Base-by-base conservation (phyloP, 1,140 invertebrate species). In the Carposina sasakii region DNA sequence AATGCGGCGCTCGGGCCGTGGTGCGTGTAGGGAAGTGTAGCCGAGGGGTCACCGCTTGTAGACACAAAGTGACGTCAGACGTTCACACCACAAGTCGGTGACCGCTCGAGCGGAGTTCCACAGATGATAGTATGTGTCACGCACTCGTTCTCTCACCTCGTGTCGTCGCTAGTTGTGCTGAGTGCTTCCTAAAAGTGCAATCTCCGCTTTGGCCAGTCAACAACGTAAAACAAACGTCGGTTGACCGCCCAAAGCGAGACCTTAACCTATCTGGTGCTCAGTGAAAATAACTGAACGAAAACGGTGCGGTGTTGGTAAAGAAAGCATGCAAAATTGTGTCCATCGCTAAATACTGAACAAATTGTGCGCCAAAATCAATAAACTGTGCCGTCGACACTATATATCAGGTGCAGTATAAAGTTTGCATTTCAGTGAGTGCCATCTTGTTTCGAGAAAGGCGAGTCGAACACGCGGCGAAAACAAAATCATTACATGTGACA, bases 401-500 rank as follows among this genome's bases (percentile, higher is more conserved):
- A n/a, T n/a, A 86, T 85, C 86, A 86, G 85, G 87, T 88, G 87
- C 87, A 87, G 74, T 85, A 76, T 78, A 85, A 81, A 76, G 47
- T 74, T 73, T 88, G 84, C 86, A 88, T 88, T 87, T 88, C 85
- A 88, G 86, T 88, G 86, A 87, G 84, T 88, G 85, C 81, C 83
- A 88, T 85, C 78, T 75, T n/a, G n/a, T n/a, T 73, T 62, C 43
- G 61, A 54, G 40, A 41, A 60, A 59, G 60, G 61, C 63, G 70
- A 48, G 44, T 55, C 61, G 37, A 54, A 48, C 52, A 72, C 65
- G 54, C 69, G 65, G 65, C 70, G 86, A 85, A 64, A n/a, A n/a
- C n/a, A n/a, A 86, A 88, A 88, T 88, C 88, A 89, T 88, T 88
- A 89, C 88, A 89, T 88, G 88, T 89, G 87, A 88, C 87, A 86